Evolutionary conservation across 2,888 invertebrate species (phyloP).

Genomic region (Calliopum simillimum): DNA sequence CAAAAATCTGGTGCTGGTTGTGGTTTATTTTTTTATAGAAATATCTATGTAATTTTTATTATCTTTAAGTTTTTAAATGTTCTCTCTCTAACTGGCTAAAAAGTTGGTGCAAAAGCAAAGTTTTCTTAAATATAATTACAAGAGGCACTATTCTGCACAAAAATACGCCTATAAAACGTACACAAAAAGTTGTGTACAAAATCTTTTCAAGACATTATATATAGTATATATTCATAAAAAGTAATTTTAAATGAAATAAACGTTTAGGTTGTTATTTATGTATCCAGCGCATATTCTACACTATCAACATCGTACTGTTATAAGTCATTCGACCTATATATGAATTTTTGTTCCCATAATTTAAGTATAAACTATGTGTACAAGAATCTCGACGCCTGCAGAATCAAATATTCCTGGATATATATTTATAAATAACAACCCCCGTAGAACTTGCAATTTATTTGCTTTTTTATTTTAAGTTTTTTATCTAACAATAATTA

Average conservation of each 20-base stretch:
- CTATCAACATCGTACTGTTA: no score
- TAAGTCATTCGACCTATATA: no score
- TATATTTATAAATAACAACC: conserved; percentile 6
- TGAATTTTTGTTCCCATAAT: no score
- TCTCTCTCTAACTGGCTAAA: neutral
- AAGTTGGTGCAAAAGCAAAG: conserved; percentile 29
- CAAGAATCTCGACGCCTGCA: no score
- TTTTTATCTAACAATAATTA: conserved; percentile 60
- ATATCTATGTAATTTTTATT: no score
- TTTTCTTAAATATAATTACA: conserved; percentile 15
- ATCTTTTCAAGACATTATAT: conserved; percentile 7
- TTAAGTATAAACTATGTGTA: no score
- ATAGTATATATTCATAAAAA: conserved; percentile 27
- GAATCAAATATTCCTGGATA: conserved; percentile 3
- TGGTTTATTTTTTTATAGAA: neutral
- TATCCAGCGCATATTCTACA: no score
- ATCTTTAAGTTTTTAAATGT: no score
- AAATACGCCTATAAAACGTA: neutral
- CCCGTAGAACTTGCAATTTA: neutral
- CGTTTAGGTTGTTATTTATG: no score
- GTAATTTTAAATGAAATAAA: no score
- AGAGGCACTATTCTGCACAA: conserved; percentile 28
- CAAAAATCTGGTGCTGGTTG: neutral
- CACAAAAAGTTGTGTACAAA: neutral
- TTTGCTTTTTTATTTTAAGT: conserved; percentile 35